Conservation (phyloP, 2,113 vertebrate species). For the Leucopternis melanops region DNA sequence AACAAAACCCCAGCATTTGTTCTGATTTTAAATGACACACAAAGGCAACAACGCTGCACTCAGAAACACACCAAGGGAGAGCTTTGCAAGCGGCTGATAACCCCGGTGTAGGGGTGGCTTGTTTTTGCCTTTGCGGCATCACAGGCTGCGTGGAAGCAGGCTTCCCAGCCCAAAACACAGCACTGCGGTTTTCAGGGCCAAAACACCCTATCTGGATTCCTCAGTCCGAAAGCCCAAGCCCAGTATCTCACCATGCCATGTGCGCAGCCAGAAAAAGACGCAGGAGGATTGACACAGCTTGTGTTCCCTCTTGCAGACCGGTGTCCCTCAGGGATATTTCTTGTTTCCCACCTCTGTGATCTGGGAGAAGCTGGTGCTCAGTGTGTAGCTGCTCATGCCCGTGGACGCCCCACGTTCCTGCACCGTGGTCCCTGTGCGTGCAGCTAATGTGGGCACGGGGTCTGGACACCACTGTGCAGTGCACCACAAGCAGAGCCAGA, state of each 20-base stretch:
- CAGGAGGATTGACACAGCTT: background rate
- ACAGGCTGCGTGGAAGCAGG: fast-evolving
- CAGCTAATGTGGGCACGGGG: fast-evolving
- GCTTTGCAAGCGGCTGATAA: background rate
- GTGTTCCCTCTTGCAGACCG: too few species aligned
- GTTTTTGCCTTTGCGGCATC: fast-evolving
- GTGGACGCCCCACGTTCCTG: too few species aligned
- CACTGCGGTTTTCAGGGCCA: fast-evolving
- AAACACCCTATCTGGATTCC: background rate
- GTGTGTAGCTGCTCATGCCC: background rate
- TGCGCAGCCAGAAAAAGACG: background rate
- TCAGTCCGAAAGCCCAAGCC: background rate
- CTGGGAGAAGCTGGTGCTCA: background rate
- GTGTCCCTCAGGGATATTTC: background rate
- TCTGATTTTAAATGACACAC: background rate
- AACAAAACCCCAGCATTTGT: background rate
- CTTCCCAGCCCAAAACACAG: background rate
- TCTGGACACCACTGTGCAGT: fast-evolving
- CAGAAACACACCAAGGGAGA: background rate
- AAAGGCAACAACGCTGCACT: background rate
- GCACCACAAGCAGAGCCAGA: too few species aligned
- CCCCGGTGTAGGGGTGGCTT: fast-evolving
- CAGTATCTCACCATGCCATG: fast-evolving
- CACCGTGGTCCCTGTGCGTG: fast-evolving
- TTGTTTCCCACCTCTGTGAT: fast-evolving